Evolutionary conservation across 2,113 vertebrate genomes (phyloP).

Genomic region (Thermophis baileyi): DNA sequence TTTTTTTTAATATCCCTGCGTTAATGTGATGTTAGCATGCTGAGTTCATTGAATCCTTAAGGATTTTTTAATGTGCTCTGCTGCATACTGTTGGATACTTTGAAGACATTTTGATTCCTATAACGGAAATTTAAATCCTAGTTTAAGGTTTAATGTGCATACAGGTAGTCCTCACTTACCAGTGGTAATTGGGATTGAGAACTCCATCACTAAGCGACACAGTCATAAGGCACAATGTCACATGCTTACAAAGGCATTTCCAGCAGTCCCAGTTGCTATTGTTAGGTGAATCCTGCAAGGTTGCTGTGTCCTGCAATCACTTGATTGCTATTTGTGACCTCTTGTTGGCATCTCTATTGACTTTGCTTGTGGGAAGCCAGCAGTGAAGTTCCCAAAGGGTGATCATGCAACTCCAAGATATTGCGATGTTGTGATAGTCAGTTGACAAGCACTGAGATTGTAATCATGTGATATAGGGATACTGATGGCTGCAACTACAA

Average conservation of each 20-base stretch:
- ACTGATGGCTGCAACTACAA: not conserved
- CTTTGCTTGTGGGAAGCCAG: not conserved
- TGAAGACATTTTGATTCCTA: not conserved
- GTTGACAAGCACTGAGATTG: not conserved
- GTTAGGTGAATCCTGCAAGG: not conserved
- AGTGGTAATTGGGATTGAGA: not conserved
- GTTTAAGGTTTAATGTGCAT: not conserved
- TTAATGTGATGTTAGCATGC: slow-evolving; percentile 25
- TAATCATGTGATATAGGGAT: not conserved
- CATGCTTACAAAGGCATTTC: not conserved
- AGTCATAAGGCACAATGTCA: not conserved
- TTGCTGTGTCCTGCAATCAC: not conserved
- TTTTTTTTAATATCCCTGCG: slow-evolving; percentile 32
- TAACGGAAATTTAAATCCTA: not conserved
- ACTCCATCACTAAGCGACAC: not conserved
- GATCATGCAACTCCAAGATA: not conserved
- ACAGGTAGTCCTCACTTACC: not conserved
- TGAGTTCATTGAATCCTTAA: not conserved
- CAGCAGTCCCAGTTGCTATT: not conserved
- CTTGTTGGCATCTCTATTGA: not conserved
- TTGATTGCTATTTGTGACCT: not conserved
- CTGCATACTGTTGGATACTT: not conserved
- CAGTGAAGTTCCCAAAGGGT: not conserved
- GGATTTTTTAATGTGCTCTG: not conserved
- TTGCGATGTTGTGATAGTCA: not conserved